Percentiles rank a stretch among this genome's conserved stretches.
These are phyloP conservation scores for Mobula hypostoma DNA, from an alignment of 2,113 vertebrate genomes.

Conservation along the genomic window DNA sequence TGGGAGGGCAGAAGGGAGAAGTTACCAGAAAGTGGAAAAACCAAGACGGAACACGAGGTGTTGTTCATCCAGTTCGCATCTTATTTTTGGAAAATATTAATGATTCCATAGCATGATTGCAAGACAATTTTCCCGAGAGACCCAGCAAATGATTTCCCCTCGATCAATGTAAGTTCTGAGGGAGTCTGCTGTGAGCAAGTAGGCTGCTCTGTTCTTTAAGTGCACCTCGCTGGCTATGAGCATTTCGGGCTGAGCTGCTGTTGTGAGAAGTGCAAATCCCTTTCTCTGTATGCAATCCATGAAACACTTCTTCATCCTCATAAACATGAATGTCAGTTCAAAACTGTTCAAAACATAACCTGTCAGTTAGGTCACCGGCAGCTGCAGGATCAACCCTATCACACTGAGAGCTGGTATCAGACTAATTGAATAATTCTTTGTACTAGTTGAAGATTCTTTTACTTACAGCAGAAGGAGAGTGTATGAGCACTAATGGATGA, in stretches of 20 bases:
- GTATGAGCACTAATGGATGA: not conserved
- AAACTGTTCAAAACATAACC: not conserved
- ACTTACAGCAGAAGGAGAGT: not conserved
- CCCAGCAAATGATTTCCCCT: too few relatives aligned
- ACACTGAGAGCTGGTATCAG: not conserved
- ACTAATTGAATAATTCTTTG: conserved; percentile 1
- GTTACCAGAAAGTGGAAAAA: too few relatives aligned
- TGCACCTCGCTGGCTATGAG: not conserved
- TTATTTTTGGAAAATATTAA: too few relatives aligned
- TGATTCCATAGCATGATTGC: too few relatives aligned
- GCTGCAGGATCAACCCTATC: not conserved
- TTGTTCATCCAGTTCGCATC: too few relatives aligned
- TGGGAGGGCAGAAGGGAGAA: too few relatives aligned
- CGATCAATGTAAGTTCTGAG: too few relatives aligned
- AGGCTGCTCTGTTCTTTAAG: not conserved
- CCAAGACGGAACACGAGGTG: too few relatives aligned
- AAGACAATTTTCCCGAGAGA: too few relatives aligned
- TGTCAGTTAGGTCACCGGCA: not conserved
- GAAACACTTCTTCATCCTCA: not conserved
- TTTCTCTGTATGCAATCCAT: not conserved
- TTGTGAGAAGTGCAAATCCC: not conserved
- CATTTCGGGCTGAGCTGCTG: not conserved
- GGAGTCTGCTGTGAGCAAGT: not conserved
- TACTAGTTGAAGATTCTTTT: too few relatives aligned
- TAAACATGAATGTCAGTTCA: not conserved